phyloP scores from a whole-genome alignment of 2,888 invertebrate species.

The Amblyjoppa fuscipennis region DNA sequence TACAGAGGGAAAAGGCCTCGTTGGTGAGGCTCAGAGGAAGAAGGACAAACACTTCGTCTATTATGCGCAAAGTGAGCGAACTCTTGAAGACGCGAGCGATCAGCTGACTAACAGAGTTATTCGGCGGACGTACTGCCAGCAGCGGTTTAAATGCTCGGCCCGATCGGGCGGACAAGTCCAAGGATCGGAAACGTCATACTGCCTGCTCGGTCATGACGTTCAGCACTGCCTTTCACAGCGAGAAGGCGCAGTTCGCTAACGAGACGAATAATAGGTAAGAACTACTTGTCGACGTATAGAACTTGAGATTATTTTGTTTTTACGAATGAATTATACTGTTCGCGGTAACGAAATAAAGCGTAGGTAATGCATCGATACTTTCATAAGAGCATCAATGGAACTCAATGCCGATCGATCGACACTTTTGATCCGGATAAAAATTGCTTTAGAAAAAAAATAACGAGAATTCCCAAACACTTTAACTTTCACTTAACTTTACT shows the following conservation, averaged over 20 bases:
- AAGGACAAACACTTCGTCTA: slow-evolving; percentile 66
- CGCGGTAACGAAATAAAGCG: too few relatives aligned
- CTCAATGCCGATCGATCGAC: too few relatives aligned
- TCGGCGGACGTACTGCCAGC: slow-evolving; percentile 72
- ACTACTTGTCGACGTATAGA: not conserved
- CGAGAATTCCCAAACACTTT: too few relatives aligned
- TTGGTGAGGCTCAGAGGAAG: not conserved
- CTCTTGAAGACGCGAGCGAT: slow-evolving; percentile 77
- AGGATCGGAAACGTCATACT: slow-evolving; percentile 58
- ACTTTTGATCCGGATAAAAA: too few relatives aligned
- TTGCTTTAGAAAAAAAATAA: too few relatives aligned
- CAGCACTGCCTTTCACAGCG: slow-evolving; percentile 80
- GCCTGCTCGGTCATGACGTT: slow-evolving; percentile 82
- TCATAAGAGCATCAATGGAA: too few relatives aligned
- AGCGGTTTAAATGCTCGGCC: slow-evolving; percentile 62
- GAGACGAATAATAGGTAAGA: slow-evolving; percentile 79
- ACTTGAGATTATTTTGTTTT: not conserved
- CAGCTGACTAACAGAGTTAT: slow-evolving; percentile 80
- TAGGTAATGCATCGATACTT: not conserved
- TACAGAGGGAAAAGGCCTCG: not conserved
- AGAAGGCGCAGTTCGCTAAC: slow-evolving; percentile 79
- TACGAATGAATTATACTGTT: not conserved
- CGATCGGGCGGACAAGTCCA: slow-evolving; percentile 66
- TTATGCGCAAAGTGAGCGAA: slow-evolving; percentile 77
- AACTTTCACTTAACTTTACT: too few relatives aligned